Evolutionary conservation across 2,113 vertebrate genomes (phyloP).

Genomic region (Rallus limicola): DNA sequence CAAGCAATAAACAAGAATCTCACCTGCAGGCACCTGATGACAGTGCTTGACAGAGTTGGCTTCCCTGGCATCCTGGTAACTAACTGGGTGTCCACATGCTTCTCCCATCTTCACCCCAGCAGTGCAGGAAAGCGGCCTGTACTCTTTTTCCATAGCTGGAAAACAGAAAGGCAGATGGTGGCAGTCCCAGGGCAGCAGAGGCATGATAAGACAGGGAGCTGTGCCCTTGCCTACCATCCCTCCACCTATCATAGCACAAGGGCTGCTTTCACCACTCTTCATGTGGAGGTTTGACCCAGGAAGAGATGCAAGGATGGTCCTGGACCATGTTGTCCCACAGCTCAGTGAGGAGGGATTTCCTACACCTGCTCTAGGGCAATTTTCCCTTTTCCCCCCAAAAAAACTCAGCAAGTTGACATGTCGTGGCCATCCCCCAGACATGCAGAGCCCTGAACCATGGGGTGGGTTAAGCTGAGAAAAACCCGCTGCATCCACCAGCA

Average conservation of each 20-base stretch:
- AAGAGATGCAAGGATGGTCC: not conserved
- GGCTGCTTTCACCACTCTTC: not conserved
- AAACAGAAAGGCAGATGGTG: accelerated
- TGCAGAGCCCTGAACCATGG: accelerated
- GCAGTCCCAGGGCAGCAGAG: not conserved
- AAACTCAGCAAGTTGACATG: accelerated
- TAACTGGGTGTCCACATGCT: accelerated
- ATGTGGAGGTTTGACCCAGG: not conserved
- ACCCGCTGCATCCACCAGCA: not conserved
- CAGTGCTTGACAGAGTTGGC: not conserved
- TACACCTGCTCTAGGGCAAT: not conserved
- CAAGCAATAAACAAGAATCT: not conserved
- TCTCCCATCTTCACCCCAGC: not conserved
- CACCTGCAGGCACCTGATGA: not conserved
- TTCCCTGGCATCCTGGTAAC: not conserved
- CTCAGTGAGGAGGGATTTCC: accelerated
- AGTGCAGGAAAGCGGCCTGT: no score
- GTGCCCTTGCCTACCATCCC: not conserved
- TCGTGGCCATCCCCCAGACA: accelerated
- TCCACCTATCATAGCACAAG: not conserved
- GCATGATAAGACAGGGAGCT: accelerated
- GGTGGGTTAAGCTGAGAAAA: not conserved
- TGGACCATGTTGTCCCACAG: not conserved
- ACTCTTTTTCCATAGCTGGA: not conserved
- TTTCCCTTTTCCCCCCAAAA: accelerated